Evolutionary conservation across 2,888 invertebrate genomes (phyloP).

Genomic region (Dolichopus griseipennis): DNA sequence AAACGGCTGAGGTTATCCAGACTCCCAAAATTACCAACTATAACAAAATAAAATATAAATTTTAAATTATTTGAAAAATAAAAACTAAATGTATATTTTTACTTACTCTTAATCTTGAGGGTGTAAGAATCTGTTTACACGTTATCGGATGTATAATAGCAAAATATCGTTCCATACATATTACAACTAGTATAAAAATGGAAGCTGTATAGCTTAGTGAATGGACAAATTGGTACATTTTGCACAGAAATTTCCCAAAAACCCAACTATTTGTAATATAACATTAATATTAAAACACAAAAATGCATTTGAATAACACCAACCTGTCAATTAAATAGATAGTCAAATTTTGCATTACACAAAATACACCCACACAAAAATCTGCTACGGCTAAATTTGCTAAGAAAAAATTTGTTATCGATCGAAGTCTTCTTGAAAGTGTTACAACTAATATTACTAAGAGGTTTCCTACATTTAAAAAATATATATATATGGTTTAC

Average conservation of each 20-base stretch:
- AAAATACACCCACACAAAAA: conserved; percentile 85
- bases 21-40: conserved; percentile 69
- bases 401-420: conserved; percentile 85
- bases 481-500: neutral
- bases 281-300: conserved; percentile 13
- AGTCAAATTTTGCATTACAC: conserved; percentile 80
- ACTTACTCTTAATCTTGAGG: conserved; percentile 64
- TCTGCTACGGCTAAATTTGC: conserved; percentile 86
- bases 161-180: conserved; percentile 78
- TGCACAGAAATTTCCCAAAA: conserved; percentile 76
- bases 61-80: too few relatives aligned
- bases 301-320: neutral
- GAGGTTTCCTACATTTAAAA: conserved; percentile 61
- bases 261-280: conserved; percentile 75
- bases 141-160: conserved; percentile 79
- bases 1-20: conserved; percentile 73
- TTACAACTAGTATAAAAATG: conserved; percentile 79
- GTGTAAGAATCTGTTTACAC: conserved; percentile 73
- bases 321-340: conserved; percentile 69
- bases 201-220: conserved; percentile 84
- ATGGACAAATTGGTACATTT: conserved; percentile 84
- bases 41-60: conserved; percentile 24
- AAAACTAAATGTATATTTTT: too few relatives aligned
- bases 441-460: conserved; percentile 80
- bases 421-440: conserved; percentile 69